Evolutionary conservation across 2,888 invertebrate genomes (phyloP), one percentile per base, ranked within the genome.

Genomic region (Phania funesta): DNA sequence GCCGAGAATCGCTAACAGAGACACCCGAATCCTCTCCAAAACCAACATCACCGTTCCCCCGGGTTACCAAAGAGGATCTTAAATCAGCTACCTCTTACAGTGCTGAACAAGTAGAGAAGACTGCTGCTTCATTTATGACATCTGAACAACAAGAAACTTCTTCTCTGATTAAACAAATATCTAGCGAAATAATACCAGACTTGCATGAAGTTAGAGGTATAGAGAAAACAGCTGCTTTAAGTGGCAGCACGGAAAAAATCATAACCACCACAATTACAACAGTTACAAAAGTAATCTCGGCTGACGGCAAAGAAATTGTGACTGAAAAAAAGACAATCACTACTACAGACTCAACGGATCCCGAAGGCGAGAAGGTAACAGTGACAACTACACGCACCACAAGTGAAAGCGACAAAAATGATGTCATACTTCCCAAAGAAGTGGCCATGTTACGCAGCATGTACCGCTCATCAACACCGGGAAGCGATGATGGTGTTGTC

Each of bases 381-480:
- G 90, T 90, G 62, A 93, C 92, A 83, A 93, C 92, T 85, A 92
- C 91, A 1, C 92, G 92, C 84, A 89, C 91, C 16, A 89, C 92
- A 56, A 90, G 90, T 48, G 92, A 92, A 80, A 89, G 92, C 41
- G 92, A 91, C 9, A 92, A 92, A 56, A 86, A 86, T 71, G 88
- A 87, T 29, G 88, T 88, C n/a, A 87, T 87, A 32, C 84, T 87
- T 16, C 89, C 90, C 18, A 90, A 93, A 91, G 90, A 93, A 90
- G 87, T 93, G 89, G 32, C 92, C 87, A 86, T 93, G 91, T 80
- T 93, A 5, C 93, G 93, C 83, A 92, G 93, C 48, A 93, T 93
- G 62, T 90, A 93, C 86, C 91, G 92, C 50, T 93, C 93, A 86
- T 92, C 92, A 9, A 94, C 94, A 73, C 93, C 93, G 3, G 93